A percentile compares a stretch with the other conserved stretches of the same genome.
phyloP scores from a whole-genome alignment of 2,113 vertebrate genomes.

The Chauna torquata region DNA sequence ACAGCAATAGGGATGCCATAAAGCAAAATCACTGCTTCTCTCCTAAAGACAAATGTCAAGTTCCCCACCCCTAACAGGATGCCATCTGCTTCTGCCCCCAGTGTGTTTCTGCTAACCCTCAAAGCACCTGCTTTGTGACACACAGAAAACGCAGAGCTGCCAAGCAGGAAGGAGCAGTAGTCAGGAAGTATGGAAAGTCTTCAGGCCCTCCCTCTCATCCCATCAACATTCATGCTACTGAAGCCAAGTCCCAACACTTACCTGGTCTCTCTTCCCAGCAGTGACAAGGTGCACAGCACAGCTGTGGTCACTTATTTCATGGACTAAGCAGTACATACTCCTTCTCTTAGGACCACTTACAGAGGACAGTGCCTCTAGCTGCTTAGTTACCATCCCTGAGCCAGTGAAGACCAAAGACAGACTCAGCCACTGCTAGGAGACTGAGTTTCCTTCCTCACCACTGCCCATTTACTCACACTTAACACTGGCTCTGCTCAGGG shows the following conservation, averaged over 20 bases:
- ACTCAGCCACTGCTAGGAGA: background rate
- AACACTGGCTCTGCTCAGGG: background rate
- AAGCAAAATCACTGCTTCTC: background rate
- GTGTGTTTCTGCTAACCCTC: background rate
- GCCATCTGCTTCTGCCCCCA: background rate
- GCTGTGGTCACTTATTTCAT: background rate
- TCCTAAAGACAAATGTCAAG: background rate
- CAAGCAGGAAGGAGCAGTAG: background rate
- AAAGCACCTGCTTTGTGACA: background rate
- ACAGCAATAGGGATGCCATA: background rate
- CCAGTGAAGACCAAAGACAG: background rate
- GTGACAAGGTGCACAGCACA: background rate
- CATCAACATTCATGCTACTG: background rate
- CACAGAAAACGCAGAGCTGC: background rate
- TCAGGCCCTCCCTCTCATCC: background rate
- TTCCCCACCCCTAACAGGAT: background rate
- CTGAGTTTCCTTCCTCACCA: background rate
- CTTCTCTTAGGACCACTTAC: background rate
- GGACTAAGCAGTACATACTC: background rate
- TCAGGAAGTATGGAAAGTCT: background rate
- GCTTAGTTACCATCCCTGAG: background rate
- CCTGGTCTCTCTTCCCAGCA: background rate
- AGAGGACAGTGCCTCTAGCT: background rate
- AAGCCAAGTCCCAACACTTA: background rate
- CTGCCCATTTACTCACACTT: background rate